Percentiles rank a stretch among this genome's conserved stretches.
These are phyloP conservation scores for Exephanes ischioxanthus DNA, from an alignment of 2,888 invertebrate genomes.

Conservation along the genomic window DNA sequence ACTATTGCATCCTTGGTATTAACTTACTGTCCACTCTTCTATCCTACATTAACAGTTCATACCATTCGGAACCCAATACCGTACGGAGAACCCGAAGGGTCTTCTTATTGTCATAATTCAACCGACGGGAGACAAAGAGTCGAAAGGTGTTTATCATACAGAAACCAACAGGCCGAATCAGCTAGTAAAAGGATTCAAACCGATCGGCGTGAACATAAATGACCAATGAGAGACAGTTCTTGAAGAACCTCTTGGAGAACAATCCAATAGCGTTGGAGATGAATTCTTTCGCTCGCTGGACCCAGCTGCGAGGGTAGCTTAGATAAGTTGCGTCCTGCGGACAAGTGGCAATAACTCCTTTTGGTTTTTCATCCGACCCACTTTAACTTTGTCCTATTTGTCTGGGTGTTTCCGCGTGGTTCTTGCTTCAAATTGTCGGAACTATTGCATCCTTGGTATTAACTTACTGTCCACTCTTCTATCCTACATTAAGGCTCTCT, in stretches of 20 bases:
- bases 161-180: background rate
- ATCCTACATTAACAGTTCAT: background rate
- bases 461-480: background rate
- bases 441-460: background rate
- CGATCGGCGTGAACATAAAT: background rate
- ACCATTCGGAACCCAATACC: too few species aligned
- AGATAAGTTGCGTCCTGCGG: background rate
- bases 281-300: background rate
- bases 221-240: background rate
- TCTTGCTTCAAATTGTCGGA: background rate
- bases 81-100: too few species aligned
- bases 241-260: background rate
- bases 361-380: background rate
- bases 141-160: too few species aligned
- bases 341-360: background rate
- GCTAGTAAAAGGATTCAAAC: slow-evolving; percentile 1
- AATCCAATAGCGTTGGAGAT: background rate
- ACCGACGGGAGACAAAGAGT: too few species aligned
- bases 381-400: background rate
- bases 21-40: background rate
- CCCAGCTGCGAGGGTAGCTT: background rate
- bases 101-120: too few species aligned
- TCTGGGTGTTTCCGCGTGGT: background rate
- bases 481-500: background rate
- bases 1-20: background rate